A percentile compares a stretch with the other conserved stretches of the same genome.
These are phyloP conservation scores for Catocala nupta DNA, from an alignment of 2,888 invertebrate genomes.

Conservation along the genomic window DNA sequence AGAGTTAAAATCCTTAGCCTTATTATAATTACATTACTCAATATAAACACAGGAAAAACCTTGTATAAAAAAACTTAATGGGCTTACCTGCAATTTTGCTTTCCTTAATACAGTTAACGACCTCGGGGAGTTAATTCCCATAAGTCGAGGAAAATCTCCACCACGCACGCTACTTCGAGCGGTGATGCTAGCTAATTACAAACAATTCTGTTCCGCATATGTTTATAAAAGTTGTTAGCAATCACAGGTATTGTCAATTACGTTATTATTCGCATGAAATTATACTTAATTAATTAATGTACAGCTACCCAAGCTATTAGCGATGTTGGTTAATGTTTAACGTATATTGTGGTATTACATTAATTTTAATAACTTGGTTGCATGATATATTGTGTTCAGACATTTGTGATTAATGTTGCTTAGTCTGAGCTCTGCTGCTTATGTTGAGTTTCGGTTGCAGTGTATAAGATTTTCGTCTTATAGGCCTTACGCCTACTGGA, in stretches of 20 bases:
- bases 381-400: too few species aligned
- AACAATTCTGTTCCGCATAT: slow-evolving; percentile 9
- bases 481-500: too few species aligned
- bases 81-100: slow-evolving; percentile 32
- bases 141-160: slow-evolving; percentile 35
- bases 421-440: too few species aligned
- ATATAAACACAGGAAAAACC: slow-evolving; percentile 22
- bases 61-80: slow-evolving; percentile 33
- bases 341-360: neutral
- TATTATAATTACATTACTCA: neutral
- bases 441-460: too few species aligned
- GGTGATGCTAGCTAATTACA: slow-evolving; percentile 14
- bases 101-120: slow-evolving; percentile 37
- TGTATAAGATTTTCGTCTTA: too few species aligned
- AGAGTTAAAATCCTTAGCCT: neutral
- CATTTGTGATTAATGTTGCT: too few species aligned
- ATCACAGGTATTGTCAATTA: slow-evolving; percentile 7
- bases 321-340: neutral
- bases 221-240: slow-evolving; percentile 1
- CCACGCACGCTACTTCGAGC: slow-evolving; percentile 34
- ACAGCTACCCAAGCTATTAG: neutral
- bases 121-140: slow-evolving; percentile 43
- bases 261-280: slow-evolving; percentile 3
- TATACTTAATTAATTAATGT: slow-evolving; percentile 11
- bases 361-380: neutral